phyloP scores from a whole-genome alignment of 2,888 invertebrate genomes.

The Kryphioiulus occultus region DNA sequence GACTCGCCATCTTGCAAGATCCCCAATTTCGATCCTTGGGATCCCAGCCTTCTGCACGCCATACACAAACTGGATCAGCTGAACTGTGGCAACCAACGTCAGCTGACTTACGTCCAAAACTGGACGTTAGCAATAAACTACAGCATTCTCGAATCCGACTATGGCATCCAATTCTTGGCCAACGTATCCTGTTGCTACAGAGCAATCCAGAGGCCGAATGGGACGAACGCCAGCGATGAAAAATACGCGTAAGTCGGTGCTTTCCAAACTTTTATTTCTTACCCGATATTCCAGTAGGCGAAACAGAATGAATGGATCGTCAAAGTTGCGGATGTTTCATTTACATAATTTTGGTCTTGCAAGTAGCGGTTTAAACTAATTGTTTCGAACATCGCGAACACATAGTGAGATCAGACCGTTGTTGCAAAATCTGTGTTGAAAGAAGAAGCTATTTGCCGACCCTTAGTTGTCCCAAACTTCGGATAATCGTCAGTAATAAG shows the following conservation, averaged over 20 bases:
- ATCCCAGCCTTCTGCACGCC: conserved; percentile 44
- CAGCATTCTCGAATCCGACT: neutral
- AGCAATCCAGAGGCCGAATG: conserved; percentile 43
- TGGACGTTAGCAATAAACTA: conserved; percentile 43
- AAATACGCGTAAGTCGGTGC: conserved; percentile 17
- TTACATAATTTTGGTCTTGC: no score
- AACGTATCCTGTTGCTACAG: conserved; percentile 47
- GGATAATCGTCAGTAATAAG: no score
- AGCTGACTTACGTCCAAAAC: conserved; percentile 28
- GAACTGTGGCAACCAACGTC: conserved; percentile 45
- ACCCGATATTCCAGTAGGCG: no score
- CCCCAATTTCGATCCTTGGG: conserved; percentile 53
- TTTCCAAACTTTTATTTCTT: no score
- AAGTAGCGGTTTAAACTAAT: no score
- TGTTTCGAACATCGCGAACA: no score
- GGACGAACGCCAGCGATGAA: conserved; percentile 46
- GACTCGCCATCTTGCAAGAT: conserved; percentile 52
- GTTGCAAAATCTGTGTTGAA: no score
- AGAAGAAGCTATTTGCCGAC: no score
- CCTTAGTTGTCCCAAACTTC: no score
- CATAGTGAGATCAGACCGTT: no score
- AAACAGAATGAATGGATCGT: no score
- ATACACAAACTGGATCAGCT: conserved; percentile 22
- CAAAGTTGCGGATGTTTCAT: no score
- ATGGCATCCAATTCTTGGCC: conserved; percentile 29